Evolutionary conservation across 2,797 vertebrate species (phyloP), one percentile per base, ranked within the genome.

Genomic region (Tachyglossus aculeatus): DNA sequence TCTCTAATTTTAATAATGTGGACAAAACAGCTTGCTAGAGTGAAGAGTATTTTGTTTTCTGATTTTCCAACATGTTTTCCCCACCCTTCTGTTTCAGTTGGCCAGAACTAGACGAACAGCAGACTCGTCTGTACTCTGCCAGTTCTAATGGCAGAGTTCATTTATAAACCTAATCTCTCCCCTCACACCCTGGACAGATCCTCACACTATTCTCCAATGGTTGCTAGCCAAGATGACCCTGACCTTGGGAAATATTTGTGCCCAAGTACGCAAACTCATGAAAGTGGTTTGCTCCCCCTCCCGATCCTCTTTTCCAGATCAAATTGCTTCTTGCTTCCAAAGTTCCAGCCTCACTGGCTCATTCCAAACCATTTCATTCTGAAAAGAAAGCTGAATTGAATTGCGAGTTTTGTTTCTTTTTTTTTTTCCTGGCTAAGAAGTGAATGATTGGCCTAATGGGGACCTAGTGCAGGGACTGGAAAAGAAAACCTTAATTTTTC

Each of bases 301-400:
- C 83, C 73, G 80, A 81, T 78, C 65, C 69, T 78, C 65, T 67
- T 85, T 66, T 81, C 78, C 80, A 87, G 85, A 81, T 74, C 80
- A 85, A 85, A 87, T 87, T 85, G 82, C 80, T 74, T 81, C 80
- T 83, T 69, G 80, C 73, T 80, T 81, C 73, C 68, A 78, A 85
- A 81, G 83, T 85, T 87, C 82, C 80, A 71, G 79, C 78, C 76
- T 87, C 80, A 87, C 85, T 85, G 85, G 68, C 57, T 71, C 69
- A 85, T 87, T 87, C 85, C 82, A 61, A 83, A 68, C 76, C 82
- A 87, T 85, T 85, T 87, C 82, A 74, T 83, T 83, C 76, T 80
- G 82, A 87, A 87, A 87, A 81, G 83, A 85, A 87, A 87, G 74
- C 80, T 85, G 81, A 81, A 87, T 85, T 77, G 82, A 66, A 80